These are phyloP conservation scores for Scaeva pyrastri DNA, from an alignment of 2,888 invertebrate species.

Conservation along the genomic window DNA sequence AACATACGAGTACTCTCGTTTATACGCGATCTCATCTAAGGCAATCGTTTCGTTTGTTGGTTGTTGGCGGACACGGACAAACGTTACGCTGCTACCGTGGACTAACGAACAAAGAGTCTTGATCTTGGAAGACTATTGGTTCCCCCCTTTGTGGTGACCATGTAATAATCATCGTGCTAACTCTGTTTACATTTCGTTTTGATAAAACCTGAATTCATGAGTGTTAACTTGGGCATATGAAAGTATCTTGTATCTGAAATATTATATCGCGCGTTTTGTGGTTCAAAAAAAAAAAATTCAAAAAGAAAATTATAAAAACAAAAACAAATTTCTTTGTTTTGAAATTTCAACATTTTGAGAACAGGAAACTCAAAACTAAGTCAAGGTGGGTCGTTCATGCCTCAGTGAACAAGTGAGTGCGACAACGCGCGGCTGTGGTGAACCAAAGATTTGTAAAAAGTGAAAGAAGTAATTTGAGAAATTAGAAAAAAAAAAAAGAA, in stretches of 20 bases:
- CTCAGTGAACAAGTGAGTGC: slow-evolving; percentile 16
- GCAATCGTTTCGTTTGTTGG: background rate
- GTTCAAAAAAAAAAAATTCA: background rate
- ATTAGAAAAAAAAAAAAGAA: slow-evolving; percentile 1
- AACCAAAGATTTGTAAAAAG: background rate
- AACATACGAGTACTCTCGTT: no score
- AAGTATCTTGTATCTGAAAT: slow-evolving; percentile 27
- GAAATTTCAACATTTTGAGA: slow-evolving; percentile 42
- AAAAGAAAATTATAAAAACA: background rate
- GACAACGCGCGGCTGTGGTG: background rate
- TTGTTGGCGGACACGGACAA: background rate
- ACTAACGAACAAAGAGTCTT: slow-evolving; percentile 57
- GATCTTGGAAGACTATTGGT: slow-evolving; percentile 24
- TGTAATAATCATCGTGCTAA: slow-evolving; percentile 62
- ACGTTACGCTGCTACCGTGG: background rate
- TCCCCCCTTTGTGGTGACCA: slow-evolving; percentile 56
- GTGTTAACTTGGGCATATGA: background rate
- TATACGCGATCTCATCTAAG: slow-evolving; percentile 1
- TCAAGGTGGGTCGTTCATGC: slow-evolving; percentile 55
- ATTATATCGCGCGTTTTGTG: background rate
- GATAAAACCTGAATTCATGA: slow-evolving; percentile 63
- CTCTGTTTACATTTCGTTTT: slow-evolving; percentile 42
- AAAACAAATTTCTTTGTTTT: slow-evolving; percentile 52
- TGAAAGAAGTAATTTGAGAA: background rate
- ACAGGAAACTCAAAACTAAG: slow-evolving; percentile 55